phyloP scores from a whole-genome alignment of 2,888 invertebrate species.

The Cancer borealis region DNA sequence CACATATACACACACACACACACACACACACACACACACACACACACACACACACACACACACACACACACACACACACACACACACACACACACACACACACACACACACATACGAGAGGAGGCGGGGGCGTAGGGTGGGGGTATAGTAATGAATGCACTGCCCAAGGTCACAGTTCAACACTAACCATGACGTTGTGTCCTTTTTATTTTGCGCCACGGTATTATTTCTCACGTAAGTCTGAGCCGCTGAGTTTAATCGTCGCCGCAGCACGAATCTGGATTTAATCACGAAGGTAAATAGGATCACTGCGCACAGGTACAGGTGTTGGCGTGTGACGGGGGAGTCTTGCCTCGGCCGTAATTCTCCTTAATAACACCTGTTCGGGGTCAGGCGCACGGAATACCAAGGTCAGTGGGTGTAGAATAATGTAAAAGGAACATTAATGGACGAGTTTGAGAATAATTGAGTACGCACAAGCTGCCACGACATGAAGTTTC shows the following conservation, averaged over 20 bases:
- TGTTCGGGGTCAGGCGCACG: constrained; percentile 4
- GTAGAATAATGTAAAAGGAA: constrained; percentile 2
- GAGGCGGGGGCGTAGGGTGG: too few relatives aligned
- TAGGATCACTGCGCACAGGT: not conserved
- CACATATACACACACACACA: constrained; percentile 4
- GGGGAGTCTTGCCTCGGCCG: not conserved
- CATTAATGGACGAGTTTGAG: not conserved
- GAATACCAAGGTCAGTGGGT: not conserved
- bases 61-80: not conserved
- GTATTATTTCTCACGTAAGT: not conserved
- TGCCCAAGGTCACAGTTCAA: not conserved
- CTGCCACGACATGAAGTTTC: not conserved
- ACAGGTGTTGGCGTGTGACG: constrained; percentile 29
- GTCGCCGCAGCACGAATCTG: not conserved
- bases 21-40: constrained; percentile 2
- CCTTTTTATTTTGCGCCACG: not conserved
- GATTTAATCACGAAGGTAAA: constrained; percentile 11
- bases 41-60: constrained; percentile 3
- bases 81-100: not conserved
- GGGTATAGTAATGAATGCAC: not conserved
- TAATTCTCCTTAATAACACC: constrained; percentile 22
- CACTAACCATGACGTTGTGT: not conserved
- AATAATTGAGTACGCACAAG: not conserved
- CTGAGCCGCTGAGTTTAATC: constrained; percentile 10
- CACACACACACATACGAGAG: not conserved